Evolutionary conservation across 2,113 vertebrate species (phyloP).

Genomic region (Pseudopipra pipra): DNA sequence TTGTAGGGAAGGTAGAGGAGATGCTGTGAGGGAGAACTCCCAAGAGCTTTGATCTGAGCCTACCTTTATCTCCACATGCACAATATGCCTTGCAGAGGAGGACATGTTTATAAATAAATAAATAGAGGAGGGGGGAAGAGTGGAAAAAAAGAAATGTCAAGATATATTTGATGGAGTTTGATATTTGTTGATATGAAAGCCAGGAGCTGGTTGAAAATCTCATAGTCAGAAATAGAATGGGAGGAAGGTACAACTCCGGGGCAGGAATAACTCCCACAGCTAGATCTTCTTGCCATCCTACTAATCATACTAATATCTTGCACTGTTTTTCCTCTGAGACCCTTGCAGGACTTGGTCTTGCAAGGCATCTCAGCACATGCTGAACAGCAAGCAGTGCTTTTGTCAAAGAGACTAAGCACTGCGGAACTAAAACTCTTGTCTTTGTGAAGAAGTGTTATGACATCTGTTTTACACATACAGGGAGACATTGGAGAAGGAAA

Average conservation of each 20-base stretch:
- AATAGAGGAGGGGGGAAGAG: constrained; percentile 1
- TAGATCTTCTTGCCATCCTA: neutral
- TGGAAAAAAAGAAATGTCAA: neutral
- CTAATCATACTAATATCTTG: neutral
- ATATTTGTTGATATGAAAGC: constrained; percentile 31
- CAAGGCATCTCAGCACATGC: neutral
- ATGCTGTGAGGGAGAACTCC: neutral
- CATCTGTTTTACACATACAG: neutral
- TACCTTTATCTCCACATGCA: constrained; percentile 27
- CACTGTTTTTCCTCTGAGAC: neutral
- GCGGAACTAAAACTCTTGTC: neutral
- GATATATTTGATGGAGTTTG: constrained; percentile 3
- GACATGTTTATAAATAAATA: constrained; percentile 55
- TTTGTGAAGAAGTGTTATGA: neutral
- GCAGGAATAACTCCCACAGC: neutral
- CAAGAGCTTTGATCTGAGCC: constrained; percentile 44
- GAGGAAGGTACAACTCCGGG: neutral
- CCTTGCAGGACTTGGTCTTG: neutral
- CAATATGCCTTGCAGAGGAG: constrained; percentile 47
- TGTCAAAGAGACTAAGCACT: neutral
- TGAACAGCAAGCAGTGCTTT: neutral
- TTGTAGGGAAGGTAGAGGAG: neutral
- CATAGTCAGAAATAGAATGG: neutral
- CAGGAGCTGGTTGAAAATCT: constrained; percentile 37
- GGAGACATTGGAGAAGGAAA: neutral